Percentiles rank a stretch among this genome's conserved stretches.
Conservation (phyloP, 2,113 vertebrate species). For the Tragelaphus imberbis region DNA sequence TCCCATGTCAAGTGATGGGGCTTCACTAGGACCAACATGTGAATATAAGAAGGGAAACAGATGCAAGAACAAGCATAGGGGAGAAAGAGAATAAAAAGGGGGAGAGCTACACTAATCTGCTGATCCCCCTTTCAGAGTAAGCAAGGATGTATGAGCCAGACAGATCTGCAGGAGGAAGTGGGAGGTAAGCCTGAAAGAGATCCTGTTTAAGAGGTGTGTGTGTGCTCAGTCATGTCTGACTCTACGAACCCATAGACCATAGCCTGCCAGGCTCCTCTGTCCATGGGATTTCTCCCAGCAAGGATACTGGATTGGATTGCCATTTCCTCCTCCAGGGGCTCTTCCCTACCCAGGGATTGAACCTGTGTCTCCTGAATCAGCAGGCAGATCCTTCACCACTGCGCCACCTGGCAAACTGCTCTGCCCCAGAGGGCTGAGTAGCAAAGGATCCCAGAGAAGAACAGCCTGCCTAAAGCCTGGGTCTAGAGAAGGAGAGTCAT, state of each 20-base stretch:
- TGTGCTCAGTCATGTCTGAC: neutral
- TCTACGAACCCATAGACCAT: neutral
- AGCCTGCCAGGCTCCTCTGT: neutral
- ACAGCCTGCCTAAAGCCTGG: neutral
- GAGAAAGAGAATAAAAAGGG: neutral
- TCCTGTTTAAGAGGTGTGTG: neutral
- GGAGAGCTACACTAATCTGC: neutral
- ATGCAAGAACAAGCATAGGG: neutral
- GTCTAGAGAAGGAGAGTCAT: neutral
- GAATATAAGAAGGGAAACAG: neutral
- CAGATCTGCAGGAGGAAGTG: neutral
- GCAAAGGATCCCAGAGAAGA: neutral
- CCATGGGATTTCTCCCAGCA: neutral
- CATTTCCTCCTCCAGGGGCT: neutral
- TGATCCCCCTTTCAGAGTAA: neutral
- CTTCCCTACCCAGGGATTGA: neutral
- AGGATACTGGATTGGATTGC: neutral
- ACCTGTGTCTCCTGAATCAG: neutral
- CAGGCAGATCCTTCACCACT: neutral
- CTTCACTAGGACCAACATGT: neutral
- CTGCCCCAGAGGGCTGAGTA: neutral
- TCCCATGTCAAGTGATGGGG: neutral
- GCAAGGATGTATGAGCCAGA: neutral
- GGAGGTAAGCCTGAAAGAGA: neutral
- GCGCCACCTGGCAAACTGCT: neutral